A percentile compares a stretch with the other conserved stretches of the same genome.
These are phyloP conservation scores for Drosophila nasuta DNA, from an alignment of 1,140 invertebrate genomes.

Conservation along the genomic window DNA sequence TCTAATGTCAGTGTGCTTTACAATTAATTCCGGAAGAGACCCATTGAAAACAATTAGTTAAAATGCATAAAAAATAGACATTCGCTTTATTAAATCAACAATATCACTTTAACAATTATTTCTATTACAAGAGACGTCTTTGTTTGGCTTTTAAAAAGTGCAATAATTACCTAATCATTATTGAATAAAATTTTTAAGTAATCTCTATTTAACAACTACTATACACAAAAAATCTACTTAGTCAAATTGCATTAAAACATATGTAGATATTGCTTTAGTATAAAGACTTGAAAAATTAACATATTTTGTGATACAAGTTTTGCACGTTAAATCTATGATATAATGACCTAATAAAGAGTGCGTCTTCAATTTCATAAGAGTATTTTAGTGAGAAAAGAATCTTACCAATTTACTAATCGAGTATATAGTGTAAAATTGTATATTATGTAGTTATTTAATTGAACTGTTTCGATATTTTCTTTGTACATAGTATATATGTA, in stretches of 20 bases:
- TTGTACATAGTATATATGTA: not conserved
- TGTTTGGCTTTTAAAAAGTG: conserved; percentile 15
- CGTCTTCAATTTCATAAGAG: conserved; percentile 2
- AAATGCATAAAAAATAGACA: conserved; percentile 38
- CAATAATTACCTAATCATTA: not conserved
- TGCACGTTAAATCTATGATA: not conserved
- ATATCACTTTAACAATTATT: conserved; percentile 31
- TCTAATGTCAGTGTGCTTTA: not conserved
- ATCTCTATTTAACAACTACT: not conserved
- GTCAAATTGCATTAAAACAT: not conserved
- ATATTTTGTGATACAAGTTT: not conserved
- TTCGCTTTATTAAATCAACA: conserved; percentile 47
- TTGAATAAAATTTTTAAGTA: not conserved
- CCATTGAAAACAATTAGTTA: not conserved
- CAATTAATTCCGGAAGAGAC: not conserved
- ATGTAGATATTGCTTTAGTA: conserved; percentile 3
- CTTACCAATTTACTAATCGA: not conserved
- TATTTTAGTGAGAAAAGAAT: not conserved
- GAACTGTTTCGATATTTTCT: not conserved
- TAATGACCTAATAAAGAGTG: not conserved
- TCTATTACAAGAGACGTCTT: conserved; percentile 20
- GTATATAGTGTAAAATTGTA: conserved; percentile 1
- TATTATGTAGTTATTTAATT: conserved; percentile 10
- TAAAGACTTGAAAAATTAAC: not conserved
- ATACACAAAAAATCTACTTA: not conserved